A percentile compares a stretch with the other conserved stretches of the same genome.
Evolutionary conservation across 35 echinoderm and acorn worm genomes (phyloP).

Genomic region (Heliocidaris tuberculata): DNA sequence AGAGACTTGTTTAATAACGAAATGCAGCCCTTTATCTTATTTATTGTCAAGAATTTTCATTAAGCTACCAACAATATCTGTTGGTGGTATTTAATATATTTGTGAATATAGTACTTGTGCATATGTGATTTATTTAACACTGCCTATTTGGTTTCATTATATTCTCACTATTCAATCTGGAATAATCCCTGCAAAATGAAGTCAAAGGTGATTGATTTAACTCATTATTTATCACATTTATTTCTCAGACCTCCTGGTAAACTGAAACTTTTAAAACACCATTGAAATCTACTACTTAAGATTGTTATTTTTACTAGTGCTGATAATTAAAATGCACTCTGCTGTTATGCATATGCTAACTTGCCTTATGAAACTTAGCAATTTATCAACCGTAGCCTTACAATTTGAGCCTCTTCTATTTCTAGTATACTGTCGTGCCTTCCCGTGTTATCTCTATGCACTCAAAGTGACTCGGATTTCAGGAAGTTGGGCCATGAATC

Average conservation of each 20-base stretch:
- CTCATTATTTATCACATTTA: background rate
- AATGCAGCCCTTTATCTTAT: conserved; percentile 48
- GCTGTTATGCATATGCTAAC: conserved; percentile 29
- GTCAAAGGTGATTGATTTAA: background rate
- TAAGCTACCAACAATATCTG: background rate
- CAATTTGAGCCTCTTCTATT: background rate
- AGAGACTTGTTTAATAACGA: conserved; percentile 40
- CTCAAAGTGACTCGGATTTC: conserved; percentile 8
- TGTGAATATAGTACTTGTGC: conserved; percentile 53
- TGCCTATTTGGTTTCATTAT: conserved; percentile 19
- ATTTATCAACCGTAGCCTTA: background rate
- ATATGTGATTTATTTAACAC: conserved; percentile 48
- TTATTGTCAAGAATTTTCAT: conserved; percentile 41
- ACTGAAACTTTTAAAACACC: background rate
- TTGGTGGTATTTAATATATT: conserved; percentile 46
- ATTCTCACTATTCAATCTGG: conserved; percentile 11
- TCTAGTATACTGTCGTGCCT: background rate
- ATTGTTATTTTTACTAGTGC: background rate
- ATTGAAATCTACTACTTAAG: conserved; percentile 45
- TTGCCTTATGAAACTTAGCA: conserved; percentile 39
- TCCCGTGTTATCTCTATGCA: background rate
- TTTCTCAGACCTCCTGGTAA: background rate
- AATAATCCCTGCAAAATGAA: conserved; percentile 12
- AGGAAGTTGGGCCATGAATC: conserved; percentile 18
- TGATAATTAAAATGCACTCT: background rate